Evolutionary conservation across 2,888 invertebrate species (phyloP).

Genomic region (Leptarthrus brevirostris): DNA sequence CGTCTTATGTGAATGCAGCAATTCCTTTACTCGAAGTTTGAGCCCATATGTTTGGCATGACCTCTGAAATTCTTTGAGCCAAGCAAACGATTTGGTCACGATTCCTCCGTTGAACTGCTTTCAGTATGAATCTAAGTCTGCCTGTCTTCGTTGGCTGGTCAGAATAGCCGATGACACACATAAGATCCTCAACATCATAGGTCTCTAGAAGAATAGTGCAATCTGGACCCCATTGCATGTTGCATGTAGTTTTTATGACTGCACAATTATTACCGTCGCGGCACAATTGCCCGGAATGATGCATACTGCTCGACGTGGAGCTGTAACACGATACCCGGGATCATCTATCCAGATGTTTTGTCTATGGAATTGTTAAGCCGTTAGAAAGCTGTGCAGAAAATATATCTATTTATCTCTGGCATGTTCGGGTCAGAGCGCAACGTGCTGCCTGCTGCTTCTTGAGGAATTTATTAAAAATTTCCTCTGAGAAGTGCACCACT

Average conservation of each 20-base stretch:
- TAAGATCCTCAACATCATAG: background rate
- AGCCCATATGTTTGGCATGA: conserved; percentile 35
- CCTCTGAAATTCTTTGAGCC: conserved; percentile 20
- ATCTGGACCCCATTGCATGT: conserved; percentile 8
- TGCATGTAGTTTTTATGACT: conserved; percentile 31
- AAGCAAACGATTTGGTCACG: conserved; percentile 34
- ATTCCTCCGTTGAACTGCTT: conserved; percentile 22
- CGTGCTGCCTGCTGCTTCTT: background rate
- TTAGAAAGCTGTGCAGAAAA: conserved; percentile 27
- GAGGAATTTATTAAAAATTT: conserved; percentile 12
- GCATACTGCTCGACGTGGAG: conserved; percentile 13
- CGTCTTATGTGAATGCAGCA: conserved; percentile 27
- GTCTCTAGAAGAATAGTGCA: background rate
- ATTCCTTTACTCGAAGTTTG: background rate
- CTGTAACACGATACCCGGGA: conserved; percentile 22
- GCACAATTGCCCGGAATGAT: conserved; percentile 32
- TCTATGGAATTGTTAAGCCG: background rate
- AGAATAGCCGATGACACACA: conserved; percentile 25
- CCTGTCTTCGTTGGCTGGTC: conserved; percentile 3
- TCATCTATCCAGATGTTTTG: conserved; percentile 24
- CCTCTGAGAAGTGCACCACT: background rate
- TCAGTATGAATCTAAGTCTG: conserved; percentile 3
- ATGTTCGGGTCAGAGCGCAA: conserved; percentile 14
- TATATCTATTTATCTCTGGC: background rate
- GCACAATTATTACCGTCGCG: conserved; percentile 29